Base-by-base conservation (phyloP, 2,797 vertebrate species). In the Cyprinella venusta region DNA sequence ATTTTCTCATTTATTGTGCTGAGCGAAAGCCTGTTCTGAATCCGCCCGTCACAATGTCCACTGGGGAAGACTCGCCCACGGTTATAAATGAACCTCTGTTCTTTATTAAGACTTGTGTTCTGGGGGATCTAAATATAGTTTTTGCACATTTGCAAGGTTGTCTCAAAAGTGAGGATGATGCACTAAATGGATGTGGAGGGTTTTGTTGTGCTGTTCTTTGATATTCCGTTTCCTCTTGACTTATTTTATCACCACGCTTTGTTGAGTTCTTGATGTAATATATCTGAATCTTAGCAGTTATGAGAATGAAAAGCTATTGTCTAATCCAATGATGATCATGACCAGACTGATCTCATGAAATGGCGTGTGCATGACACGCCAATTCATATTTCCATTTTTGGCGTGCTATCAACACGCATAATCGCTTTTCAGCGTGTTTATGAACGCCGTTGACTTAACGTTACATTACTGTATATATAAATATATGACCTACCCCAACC, bases 1-100 rank as follows among this genome's bases (percentile, higher is more conserved):
- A 50, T 72, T 81, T 77, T 78, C 81, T 84, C 82, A 68, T 87
- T 88, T 84, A 75, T 68, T 15, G 42, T 56, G 67, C 76, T 75
- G 83, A 88, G 85, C 67, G 78, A 85, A 86, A 63, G 76, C 61
- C 74, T 68, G 85, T 84, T 85, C 83, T 68, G 74, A 90, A 87
- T 78, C 10, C n/a, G 75, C 67, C 64, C 77, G 76, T 84, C 77
- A 83, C 59, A 26, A n/a, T 19, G 19, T 86, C 83, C 71, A 63
- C 84, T 85, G 77, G 82, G 81, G 79, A 56, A 61, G 61, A 48
- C 63, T 71, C 1, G 65, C 45, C 61, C 50, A 54, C 70, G 12
- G 87, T 69, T 87, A 79, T 80, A 80, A 84, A 87, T 83, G 67
- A 72, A 48, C 65, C 68, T 68, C 77, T 81, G 65, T 87, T 79